Evolutionary conservation across 2,797 vertebrate genomes (phyloP).

Genomic region (Enoplosus armatus): DNA sequence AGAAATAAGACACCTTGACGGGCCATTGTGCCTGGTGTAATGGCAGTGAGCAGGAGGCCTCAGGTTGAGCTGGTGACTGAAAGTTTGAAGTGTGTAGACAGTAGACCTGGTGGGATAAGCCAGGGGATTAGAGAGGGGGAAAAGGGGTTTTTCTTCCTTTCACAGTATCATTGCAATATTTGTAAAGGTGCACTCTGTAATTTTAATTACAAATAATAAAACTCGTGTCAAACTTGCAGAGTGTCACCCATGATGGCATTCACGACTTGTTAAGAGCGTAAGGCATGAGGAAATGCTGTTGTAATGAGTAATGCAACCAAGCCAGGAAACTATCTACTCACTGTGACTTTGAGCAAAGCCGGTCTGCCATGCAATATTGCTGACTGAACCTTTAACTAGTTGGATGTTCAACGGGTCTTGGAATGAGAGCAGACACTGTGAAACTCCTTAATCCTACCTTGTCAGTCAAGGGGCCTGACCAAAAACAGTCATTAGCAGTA

Average conservation of each 20-base stretch:
- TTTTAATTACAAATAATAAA: constrained; percentile 12
- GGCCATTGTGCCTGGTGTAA: constrained; percentile 45
- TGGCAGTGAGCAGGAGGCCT: constrained; percentile 42
- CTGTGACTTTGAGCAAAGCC: constrained; percentile 14
- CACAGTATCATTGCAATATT: constrained; percentile 22
- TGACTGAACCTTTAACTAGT: constrained; percentile 45
- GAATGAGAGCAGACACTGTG: constrained; percentile 46
- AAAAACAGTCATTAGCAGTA: constrained; percentile 61
- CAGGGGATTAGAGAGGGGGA: constrained; percentile 48
- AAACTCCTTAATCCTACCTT: constrained; percentile 45
- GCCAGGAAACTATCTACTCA: not conserved
- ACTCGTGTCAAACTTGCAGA: not conserved
- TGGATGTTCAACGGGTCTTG: constrained; percentile 23
- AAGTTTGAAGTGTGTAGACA: constrained; percentile 56
- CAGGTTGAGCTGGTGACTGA: constrained; percentile 41
- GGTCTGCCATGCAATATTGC: not conserved
- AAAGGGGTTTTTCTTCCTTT: constrained; percentile 43
- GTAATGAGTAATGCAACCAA: not conserved
- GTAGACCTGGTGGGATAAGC: constrained; percentile 60
- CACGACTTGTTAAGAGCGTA: not conserved
- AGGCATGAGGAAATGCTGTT: not conserved
- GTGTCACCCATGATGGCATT: not conserved
- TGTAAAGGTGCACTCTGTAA: not conserved
- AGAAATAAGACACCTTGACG: constrained; percentile 62
- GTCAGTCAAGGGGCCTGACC: constrained; percentile 50